Evolutionary conservation across 2,888 invertebrate species (phyloP).

Genomic region (Caenorhabditis sp.): DNA sequence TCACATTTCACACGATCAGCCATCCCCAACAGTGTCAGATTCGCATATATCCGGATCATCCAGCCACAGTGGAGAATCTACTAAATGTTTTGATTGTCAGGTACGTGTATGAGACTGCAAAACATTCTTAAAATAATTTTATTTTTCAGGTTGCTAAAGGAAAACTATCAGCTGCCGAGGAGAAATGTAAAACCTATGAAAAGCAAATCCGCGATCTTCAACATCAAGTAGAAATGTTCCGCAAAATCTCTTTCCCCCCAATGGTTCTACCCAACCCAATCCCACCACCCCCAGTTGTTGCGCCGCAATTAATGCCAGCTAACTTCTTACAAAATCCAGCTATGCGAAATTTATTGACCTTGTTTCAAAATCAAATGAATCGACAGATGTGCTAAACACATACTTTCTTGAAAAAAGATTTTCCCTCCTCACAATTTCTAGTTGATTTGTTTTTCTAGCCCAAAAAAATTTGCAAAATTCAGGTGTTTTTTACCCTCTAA

Average conservation of each 20-base stretch:
- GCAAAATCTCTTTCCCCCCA: constrained; percentile 16
- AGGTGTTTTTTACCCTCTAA: not conserved
- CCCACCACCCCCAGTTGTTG: constrained; percentile 25
- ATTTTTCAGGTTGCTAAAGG: constrained; percentile 54
- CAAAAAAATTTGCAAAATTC: not conserved
- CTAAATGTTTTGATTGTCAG: constrained; percentile 59
- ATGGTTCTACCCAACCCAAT: not conserved
- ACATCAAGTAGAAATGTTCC: constrained; percentile 27
- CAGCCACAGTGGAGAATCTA: constrained; percentile 45
- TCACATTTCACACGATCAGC: constrained; percentile 49
- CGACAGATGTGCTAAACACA: constrained; percentile 13
- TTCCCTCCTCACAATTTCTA: constrained; percentile 14
- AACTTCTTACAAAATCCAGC: constrained; percentile 45
- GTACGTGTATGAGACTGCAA: constrained; percentile 22
- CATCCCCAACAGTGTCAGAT: constrained; percentile 63
- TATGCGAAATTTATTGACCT: constrained; percentile 41
- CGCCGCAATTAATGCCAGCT: constrained; percentile 12
- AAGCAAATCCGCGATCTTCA: constrained; percentile 44
- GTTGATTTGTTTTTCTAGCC: constrained; percentile 21
- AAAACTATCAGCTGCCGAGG: constrained; percentile 33
- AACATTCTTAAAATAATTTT: constrained; percentile 32
- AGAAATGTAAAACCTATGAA: constrained; percentile 42
- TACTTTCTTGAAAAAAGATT: constrained; percentile 9
- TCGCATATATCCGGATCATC: constrained; percentile 62
- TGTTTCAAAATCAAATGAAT: constrained; percentile 36